Evolutionary conservation across 2,113 vertebrate genomes (phyloP).

Genomic region (Malaclemys terrapin): DNA sequence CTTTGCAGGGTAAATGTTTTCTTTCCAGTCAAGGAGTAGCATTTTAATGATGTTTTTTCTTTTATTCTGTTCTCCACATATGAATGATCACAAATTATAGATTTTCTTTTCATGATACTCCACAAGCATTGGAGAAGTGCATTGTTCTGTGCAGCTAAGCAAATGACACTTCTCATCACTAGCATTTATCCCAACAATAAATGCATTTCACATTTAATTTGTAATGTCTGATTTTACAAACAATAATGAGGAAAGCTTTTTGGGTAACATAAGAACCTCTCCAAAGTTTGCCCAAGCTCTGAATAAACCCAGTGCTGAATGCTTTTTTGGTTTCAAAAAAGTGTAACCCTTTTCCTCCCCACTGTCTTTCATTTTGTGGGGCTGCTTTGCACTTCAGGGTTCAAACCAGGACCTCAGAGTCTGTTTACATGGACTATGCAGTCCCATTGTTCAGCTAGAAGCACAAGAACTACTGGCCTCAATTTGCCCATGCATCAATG

Average conservation of each 20-base stretch:
- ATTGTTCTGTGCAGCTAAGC: slow-evolving; percentile 5
- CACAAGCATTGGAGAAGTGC: slow-evolving; percentile 23
- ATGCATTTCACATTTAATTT: slow-evolving; percentile 33
- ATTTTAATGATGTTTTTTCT: neutral
- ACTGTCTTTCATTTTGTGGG: neutral
- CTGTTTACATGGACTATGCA: neutral
- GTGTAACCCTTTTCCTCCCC: neutral
- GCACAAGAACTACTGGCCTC: neutral
- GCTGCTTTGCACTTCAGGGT: neutral
- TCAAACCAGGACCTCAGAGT: neutral
- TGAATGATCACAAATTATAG: slow-evolving; percentile 28
- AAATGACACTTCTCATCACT: slow-evolving; percentile 20
- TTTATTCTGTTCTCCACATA: neutral
- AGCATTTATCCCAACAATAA: neutral
- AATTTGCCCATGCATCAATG: neutral
- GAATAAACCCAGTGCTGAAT: neutral
- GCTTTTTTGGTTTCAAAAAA: neutral
- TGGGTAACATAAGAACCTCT: neutral
- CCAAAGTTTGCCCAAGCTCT: neutral
- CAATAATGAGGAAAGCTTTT: neutral
- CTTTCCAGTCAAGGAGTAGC: neutral
- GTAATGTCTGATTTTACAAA: slow-evolving; percentile 18
- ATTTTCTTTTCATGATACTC: slow-evolving; percentile 15
- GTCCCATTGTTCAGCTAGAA: neutral
- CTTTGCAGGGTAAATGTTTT: neutral